Evolutionary conservation across 2,113 vertebrate genomes (phyloP), one percentile per base, ranked within the genome.

Genomic region (Scopus umbretta): DNA sequence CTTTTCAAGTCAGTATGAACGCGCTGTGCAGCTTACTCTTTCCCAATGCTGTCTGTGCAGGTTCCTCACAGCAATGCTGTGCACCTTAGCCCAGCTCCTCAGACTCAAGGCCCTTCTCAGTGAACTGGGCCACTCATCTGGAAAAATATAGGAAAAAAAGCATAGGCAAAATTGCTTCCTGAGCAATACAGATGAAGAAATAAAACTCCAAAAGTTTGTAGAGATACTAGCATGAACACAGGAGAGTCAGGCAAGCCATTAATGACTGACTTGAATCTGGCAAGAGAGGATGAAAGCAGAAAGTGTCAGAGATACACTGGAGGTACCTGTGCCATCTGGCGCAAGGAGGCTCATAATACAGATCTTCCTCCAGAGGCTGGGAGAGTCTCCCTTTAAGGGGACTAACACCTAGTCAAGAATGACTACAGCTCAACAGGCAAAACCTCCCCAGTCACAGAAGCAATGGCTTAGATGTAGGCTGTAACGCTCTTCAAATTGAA

Each of bases 31-130:
- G 34, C 15, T 16, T 11, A 2, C 22, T 10, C 34, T 50, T 19
- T 6, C 16, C 8, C 4, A 3, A 3, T 11, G 20, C 11, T 14
- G 23, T 12, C 8, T 7, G 50, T 20, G 30, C 26, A 1, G 21
- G 26, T 8, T 42, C 36, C 16, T 16, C 6, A 22, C 0, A 12
- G 52, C 1, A 1, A 4, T 1, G 5, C 8, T 6, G 3, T 1
- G 5, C 0, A 1, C 71, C 9, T 23, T 2, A 14, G 29, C 11
- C 13, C 23, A 5, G 8, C 45, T 15, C 8, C 32, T 62, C 15
- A 32, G n/a, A 1, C 12, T 13, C 21, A 4, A 9, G 47, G 8
- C 3, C 5, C 27, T 43, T 38, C 58, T 12, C 25, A 29, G 34
- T 5, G 4, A 67, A 14, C 27, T 4, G 8, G 25, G 23, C 5